Conservation (phyloP, 2,888 invertebrate genomes). For the Crematogaster levior region DNA sequence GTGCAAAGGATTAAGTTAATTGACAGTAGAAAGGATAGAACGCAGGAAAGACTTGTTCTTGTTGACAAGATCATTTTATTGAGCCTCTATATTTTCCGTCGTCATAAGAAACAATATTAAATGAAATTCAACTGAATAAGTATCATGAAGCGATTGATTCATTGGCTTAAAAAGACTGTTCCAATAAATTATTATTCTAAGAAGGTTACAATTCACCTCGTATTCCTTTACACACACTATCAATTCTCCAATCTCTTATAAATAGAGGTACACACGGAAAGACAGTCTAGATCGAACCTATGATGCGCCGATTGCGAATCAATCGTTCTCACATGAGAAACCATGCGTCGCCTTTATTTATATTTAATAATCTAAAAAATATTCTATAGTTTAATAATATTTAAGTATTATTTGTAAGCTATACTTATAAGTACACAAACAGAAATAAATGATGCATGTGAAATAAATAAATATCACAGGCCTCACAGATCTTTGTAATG, state of each 20-base stretch:
- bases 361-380: neutral
- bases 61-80: conserved; percentile 30
- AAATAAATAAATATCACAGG: conserved; percentile 12
- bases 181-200: too few relatives aligned
- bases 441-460: neutral
- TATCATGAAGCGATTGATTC: neutral
- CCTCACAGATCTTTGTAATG: neutral
- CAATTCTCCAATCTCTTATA: too few relatives aligned
- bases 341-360: too few relatives aligned
- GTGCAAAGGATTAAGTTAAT: too few relatives aligned
- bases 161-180: too few relatives aligned
- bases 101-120: conserved; percentile 17
- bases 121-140: neutral
- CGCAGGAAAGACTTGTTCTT: neutral
- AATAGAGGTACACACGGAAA: too few relatives aligned
- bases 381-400: neutral
- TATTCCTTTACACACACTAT: too few relatives aligned
- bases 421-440: too few relatives aligned
- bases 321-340: too few relatives aligned
- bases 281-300: too few relatives aligned
- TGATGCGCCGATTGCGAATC: too few relatives aligned
- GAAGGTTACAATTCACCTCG: too few relatives aligned
- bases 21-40: neutral
- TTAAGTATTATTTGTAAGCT: neutral
- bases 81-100: neutral